These are phyloP conservation scores for Trileptium ribeirensis DNA, from an alignment of 2,888 invertebrate genomes.

Conservation along the genomic window DNA sequence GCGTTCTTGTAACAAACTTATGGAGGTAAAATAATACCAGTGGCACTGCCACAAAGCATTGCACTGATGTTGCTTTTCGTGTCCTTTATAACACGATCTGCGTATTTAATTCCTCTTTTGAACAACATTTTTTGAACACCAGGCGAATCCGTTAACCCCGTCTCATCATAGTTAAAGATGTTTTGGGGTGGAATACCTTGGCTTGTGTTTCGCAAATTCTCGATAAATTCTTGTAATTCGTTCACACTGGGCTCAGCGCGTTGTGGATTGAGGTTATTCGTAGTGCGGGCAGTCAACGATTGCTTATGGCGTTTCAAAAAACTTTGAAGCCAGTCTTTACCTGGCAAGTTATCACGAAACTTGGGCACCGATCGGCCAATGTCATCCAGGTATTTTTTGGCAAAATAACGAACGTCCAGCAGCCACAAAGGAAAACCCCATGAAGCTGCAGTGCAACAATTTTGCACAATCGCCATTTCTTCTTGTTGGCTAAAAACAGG, in stretches of 20 bases:
- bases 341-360: neutral
- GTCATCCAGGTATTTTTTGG: neutral
- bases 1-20: neutral
- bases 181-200: neutral
- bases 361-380: neutral
- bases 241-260: neutral
- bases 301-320: neutral
- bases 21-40: neutral
- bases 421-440: neutral
- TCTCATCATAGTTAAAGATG: neutral
- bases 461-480: neutral
- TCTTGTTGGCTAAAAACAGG: neutral
- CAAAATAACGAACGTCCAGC: neutral
- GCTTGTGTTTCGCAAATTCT: neutral
- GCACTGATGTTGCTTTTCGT: neutral
- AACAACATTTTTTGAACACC: neutral
- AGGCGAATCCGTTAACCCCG: neutral
- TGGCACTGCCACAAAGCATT: neutral
- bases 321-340: neutral
- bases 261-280: neutral
- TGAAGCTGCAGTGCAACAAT: neutral
- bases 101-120: neutral
- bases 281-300: neutral
- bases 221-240: neutral
- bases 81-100: neutral